Base-by-base conservation (phyloP, 2,113 vertebrate species). In the Thermophis baileyi region DNA sequence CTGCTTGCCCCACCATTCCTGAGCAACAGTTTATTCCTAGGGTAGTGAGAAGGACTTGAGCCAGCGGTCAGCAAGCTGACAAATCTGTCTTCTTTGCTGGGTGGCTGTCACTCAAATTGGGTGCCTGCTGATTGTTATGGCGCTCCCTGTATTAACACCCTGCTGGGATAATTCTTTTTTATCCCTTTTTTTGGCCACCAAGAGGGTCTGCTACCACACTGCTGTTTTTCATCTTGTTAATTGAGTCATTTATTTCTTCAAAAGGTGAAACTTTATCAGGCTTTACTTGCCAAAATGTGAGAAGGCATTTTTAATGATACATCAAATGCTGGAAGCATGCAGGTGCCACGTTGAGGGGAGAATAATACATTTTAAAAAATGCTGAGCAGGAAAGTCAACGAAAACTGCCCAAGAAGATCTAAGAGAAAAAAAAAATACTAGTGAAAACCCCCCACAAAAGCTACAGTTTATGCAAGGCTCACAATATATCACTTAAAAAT, bases 231-330 rank as follows among this genome's bases (percentile, higher is more conserved):
- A 97, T 98, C 98, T 97, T 97, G 97, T 98, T 98, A 98, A 98
- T 98, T 98, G 98, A 98, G 98, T 98, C 98, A 98, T 98, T 98
- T 98, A 98, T 98, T 98, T 98, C 89, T 90, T 98, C 98, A 98
- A 98, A 98, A 98, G 97, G 98, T 98, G 97, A 97, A 97, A 97
- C 97, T 98, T 97, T 97, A 98, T 97, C 98, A 95, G 97, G 97
- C 96, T 96, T 96, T 96, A 81, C 85, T 90, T 95, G 97, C 97
- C 97, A 97, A 93, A 98, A 97, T 97, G 97, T 94, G 96, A 96
- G 97, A 96, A 97, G 97, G 96, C 97, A 96, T 97, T 97, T 97
- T 98, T 97, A 98, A 97, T 96, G 97, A 97, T 96, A 97, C 96
- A 97, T 97, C 97, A 97, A 96, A 96, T 93, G 96, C 96, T 96